phyloP scores from a whole-genome alignment of 35 echinoderm and acorn worm genomes.

The Patiria miniata region DNA sequence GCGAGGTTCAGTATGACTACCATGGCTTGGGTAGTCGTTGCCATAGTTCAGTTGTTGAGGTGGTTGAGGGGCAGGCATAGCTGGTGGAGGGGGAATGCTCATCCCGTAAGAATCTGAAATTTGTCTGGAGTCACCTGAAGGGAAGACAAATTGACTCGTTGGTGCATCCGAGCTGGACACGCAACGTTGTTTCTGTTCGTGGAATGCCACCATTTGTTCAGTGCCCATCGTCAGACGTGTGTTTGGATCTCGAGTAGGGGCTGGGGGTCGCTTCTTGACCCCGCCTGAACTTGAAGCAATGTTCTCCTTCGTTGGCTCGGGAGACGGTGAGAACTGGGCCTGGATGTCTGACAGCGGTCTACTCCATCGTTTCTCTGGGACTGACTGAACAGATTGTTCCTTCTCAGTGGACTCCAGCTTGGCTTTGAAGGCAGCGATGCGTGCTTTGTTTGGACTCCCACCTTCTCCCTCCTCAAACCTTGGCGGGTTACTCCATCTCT shows the following conservation, averaged over 20 bases:
- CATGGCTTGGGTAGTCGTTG: neutral
- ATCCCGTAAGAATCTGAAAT: neutral
- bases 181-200: neutral
- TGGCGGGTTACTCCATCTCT: neutral
- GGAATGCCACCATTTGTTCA: neutral
- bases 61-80: neutral
- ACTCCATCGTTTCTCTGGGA: constrained; percentile 1
- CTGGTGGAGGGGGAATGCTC: constrained; percentile 16
- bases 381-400: constrained; percentile 9
- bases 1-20: neutral
- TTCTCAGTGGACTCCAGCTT: constrained; percentile 30
- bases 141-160: neutral
- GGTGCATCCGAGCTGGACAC: neutral
- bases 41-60: neutral
- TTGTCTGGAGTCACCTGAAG: too few relatives aligned
- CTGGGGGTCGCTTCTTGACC: constrained; percentile 56
- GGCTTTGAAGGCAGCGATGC: constrained; percentile 27
- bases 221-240: constrained; percentile 55
- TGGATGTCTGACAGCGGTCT: constrained; percentile 3
- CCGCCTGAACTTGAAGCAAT: neutral
- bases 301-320: neutral
- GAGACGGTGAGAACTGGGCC: neutral
- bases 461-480: neutral
- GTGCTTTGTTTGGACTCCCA: neutral
- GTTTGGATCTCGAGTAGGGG: constrained; percentile 54